Evolutionary conservation across 2,113 vertebrate genomes (phyloP).

Genomic region (Pan troglodytes): DNA sequence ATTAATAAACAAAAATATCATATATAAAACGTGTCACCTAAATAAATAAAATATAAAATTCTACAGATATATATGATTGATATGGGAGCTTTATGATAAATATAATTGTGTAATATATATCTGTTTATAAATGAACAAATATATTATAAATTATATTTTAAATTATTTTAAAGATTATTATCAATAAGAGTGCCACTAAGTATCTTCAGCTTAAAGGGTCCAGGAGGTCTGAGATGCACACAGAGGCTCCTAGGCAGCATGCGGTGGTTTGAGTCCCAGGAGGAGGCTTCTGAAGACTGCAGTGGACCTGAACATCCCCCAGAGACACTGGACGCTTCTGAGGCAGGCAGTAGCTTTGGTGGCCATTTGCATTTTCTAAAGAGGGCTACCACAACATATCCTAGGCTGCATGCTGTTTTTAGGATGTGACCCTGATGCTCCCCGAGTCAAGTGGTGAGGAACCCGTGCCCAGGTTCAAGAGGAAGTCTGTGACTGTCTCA

Average conservation of each 20-base stretch:
- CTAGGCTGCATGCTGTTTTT: no score
- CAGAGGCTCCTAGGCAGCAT: neutral
- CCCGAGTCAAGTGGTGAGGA: neutral
- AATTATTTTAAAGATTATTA: neutral
- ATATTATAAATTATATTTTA: neutral
- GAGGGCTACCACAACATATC: neutral
- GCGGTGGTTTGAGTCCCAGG: accelerated
- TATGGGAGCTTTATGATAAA: neutral
- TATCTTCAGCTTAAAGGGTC: neutral
- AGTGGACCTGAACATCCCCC: neutral
- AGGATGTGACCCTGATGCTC: neutral
- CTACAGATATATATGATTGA: neutral
- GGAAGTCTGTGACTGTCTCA: neutral
- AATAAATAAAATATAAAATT: neutral
- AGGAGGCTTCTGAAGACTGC: no score
- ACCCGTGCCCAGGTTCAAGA: neutral
- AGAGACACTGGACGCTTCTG: neutral
- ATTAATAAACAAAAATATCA: neutral
- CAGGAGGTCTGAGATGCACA: neutral
- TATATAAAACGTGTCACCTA: neutral
- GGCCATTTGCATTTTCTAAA: neutral
- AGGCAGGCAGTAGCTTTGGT: neutral
- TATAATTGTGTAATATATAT: neutral
- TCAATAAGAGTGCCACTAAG: no score
- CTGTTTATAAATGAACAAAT: neutral